phyloP scores from a whole-genome alignment of 2,888 invertebrate species.

The Dryococelus australis region DNA sequence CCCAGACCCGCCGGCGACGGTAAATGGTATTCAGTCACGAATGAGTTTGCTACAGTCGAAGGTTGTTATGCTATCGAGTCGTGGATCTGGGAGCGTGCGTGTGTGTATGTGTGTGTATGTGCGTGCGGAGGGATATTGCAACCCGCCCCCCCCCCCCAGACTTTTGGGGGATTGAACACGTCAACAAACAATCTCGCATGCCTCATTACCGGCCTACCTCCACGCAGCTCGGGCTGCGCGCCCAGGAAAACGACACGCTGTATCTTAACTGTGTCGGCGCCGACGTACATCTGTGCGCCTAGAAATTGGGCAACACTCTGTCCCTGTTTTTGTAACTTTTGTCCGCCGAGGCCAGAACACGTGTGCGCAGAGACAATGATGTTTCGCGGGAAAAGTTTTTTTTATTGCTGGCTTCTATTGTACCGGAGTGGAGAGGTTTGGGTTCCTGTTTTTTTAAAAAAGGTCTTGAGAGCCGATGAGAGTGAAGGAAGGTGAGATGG shows the following conservation, averaged over 20 bases:
- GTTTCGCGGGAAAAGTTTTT: too few relatives aligned
- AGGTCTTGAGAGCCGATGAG: too few relatives aligned
- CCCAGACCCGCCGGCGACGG: not conserved
- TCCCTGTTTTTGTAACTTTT: too few relatives aligned
- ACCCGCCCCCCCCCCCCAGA: not conserved
- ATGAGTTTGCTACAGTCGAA: not conserved
- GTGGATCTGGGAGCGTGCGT: not conserved
- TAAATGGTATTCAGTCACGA: not conserved
- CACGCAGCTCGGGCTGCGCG: not conserved
- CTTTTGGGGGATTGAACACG: not conserved
- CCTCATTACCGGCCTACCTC: not conserved
- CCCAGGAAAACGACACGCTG: too few relatives aligned
- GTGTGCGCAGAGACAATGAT: too few relatives aligned
- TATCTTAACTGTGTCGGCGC: too few relatives aligned
- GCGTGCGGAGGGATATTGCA: not conserved
- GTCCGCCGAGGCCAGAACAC: too few relatives aligned
- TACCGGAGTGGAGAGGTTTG: too few relatives aligned
- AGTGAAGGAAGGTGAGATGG: too few relatives aligned
- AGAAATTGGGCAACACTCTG: not conserved
- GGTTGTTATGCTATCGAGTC: conserved; percentile 1
- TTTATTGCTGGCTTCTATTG: too few relatives aligned
- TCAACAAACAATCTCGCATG: conserved; percentile 2
- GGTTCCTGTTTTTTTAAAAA: too few relatives aligned
- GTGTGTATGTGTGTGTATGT: not conserved
- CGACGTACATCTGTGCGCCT: not conserved